These are phyloP conservation scores for Misgurnus anguillicaudatus DNA, from an alignment of 2,113 vertebrate species.

Conservation along the genomic window DNA sequence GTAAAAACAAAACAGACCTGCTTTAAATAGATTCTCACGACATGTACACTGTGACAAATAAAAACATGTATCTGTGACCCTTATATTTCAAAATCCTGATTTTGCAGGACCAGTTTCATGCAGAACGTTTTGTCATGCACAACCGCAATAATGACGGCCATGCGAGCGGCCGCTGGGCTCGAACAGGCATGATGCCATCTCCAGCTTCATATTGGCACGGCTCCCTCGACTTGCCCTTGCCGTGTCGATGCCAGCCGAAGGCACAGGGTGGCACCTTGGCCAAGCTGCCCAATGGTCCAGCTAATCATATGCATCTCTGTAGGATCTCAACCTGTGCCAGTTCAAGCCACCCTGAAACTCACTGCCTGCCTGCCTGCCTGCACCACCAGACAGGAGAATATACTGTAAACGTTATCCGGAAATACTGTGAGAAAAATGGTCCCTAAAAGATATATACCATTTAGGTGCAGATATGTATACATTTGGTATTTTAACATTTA, in stretches of 20 bases:
- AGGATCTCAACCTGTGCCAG: slow-evolving; percentile 69
- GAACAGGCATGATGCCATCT: slow-evolving; percentile 48
- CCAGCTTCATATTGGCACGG: slow-evolving; percentile 60
- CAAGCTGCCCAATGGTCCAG: slow-evolving; percentile 78
- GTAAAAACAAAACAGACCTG: no score
- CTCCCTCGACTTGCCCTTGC: slow-evolving; percentile 69
- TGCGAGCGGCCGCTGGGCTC: slow-evolving; percentile 8
- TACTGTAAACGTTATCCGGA: background rate
- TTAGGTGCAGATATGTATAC: no score
- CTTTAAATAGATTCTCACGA: no score
- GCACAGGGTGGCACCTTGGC: slow-evolving; percentile 64
- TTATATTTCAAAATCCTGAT: background rate
- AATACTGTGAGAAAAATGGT: background rate
- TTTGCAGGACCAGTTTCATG: background rate
- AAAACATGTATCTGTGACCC: background rate
- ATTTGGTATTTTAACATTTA: no score
- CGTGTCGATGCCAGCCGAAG: slow-evolving; percentile 72
- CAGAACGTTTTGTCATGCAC: background rate
- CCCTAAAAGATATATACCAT: background rate
- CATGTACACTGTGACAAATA: background rate
- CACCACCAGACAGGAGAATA: background rate
- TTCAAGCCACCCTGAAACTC: slow-evolving; percentile 55
- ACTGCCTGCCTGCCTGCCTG: background rate
- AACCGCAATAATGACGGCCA: background rate
- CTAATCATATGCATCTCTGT: slow-evolving; percentile 77